A percentile compares a stretch with the other conserved stretches of the same genome.
Evolutionary conservation across 92 coral and sea anemone species (phyloP).

Genomic region (Actinernus sp.): DNA sequence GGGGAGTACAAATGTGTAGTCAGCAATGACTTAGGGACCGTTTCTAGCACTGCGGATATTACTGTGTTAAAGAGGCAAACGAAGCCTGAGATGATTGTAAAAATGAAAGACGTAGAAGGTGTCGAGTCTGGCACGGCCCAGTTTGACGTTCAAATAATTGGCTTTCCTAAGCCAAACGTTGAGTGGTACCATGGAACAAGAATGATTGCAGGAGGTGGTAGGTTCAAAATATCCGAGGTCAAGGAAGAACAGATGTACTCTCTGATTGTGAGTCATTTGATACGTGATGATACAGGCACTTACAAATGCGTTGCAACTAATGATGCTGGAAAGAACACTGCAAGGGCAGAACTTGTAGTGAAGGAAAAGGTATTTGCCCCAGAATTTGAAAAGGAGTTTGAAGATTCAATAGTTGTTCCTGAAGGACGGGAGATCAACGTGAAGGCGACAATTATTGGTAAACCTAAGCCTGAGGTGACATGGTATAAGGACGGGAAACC

Average conservation of each 20-base stretch:
- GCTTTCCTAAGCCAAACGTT: conserved; percentile 84
- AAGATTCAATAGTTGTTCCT: conserved; percentile 45
- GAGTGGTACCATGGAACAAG: conserved; percentile 86
- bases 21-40: conserved; percentile 68
- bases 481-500: conserved; percentile 78
- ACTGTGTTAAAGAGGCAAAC: conserved; percentile 32
- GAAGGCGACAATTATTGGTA: conserved; percentile 60
- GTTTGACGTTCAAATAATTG: conserved; percentile 71
- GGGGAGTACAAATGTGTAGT: conserved; percentile 83
- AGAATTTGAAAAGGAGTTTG: conserved; percentile 45
- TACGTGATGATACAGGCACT: conserved; percentile 71
- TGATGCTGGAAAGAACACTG: conserved; percentile 70
- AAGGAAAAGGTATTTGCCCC: conserved; percentile 64
- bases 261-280: conserved; percentile 64
- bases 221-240: conserved; percentile 60
- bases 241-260: conserved; percentile 65
- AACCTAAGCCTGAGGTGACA: conserved; percentile 78
- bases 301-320: conserved; percentile 87
- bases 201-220: conserved; percentile 54
- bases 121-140: conserved; percentile 79
- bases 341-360: conserved; percentile 55
- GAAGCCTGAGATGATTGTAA: conserved; percentile 85
- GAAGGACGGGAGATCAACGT: conserved; percentile 77
- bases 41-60: conserved; percentile 66
- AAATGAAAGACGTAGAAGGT: conserved; percentile 70